Evolutionary conservation across 2,888 invertebrate species (phyloP), one percentile per base, ranked within the genome.

Genomic region (Choristoneura rosaceana): DNA sequence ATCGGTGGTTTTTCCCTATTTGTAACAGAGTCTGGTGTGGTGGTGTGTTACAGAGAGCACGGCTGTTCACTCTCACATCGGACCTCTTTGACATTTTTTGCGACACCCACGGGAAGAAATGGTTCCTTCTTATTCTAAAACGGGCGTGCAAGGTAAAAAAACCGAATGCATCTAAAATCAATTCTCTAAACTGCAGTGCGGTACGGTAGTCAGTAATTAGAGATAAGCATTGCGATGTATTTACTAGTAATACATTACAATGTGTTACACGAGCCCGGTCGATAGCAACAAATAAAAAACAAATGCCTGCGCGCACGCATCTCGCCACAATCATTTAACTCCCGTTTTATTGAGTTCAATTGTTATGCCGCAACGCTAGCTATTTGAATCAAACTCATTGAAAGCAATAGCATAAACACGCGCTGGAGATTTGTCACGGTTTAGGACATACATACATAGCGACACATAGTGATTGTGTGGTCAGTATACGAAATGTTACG

Each of bases 261-360:
- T 5, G n/a, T 47, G n/a, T n/a, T 47, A 55, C 12, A 55, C 25
- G 4, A n/a, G 25, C 12, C 10, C 17, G 55, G 8, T 25, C 25
- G 55, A 55, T 12, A 55, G 10, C 55, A 55, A 55, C 25, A 55
- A 25, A 25, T 12, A 25, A 55, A n/a, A 25, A 43, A 62, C 43
- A 25, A 69, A 73, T 59, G 68, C 33, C n/a, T 43, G 69, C 74
- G 76, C 55, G 62, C 69, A 67, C 76, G 76, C 76, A 78, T 79
- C 8, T 2, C 17, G 43, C 1, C 61, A 77, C 73, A 81, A 79
- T 80, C 81, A 84, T 85, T 90, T 86, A 86, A 87, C 85, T 86
- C 78, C 79, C 75, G 75, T 76, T 84, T 85, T 82, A 91, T 91
- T 91, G 87, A 81, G 87, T 87, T 88, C 91, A 91, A 91, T 91